A percentile compares a stretch with the other conserved stretches of the same genome.
These are phyloP conservation scores for Schlechtendalia chinensis DNA, from an alignment of 1,140 invertebrate species.

Conservation along the genomic window DNA sequence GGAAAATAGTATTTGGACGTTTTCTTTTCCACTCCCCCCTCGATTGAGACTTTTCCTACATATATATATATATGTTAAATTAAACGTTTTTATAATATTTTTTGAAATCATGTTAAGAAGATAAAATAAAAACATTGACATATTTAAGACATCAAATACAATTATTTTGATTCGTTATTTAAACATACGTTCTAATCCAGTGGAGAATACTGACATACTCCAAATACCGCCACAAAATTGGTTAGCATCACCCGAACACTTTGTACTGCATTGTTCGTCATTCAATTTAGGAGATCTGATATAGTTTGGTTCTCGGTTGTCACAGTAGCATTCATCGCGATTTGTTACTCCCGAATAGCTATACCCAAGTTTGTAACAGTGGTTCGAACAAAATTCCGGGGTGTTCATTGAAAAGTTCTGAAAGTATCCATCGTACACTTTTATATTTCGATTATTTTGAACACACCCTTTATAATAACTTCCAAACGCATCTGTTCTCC, in stretches of 20 bases:
- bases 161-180: too few relatives aligned
- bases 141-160: too few relatives aligned
- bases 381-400: constrained; percentile 26
- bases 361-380: constrained; percentile 46
- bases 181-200: constrained; percentile 38
- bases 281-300: constrained; percentile 7
- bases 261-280: constrained; percentile 50
- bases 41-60: too few relatives aligned
- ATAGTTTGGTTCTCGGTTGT: constrained; percentile 12
- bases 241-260: constrained; percentile 51
- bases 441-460: constrained; percentile 25
- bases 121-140: too few relatives aligned
- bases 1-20: too few relatives aligned
- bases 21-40: too few relatives aligned
- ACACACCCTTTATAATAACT: constrained; percentile 44
- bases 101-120: too few relatives aligned
- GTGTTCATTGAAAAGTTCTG: constrained; percentile 5
- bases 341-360: constrained; percentile 36
- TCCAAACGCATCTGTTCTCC: not conserved
- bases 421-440: constrained; percentile 10
- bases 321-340: constrained; percentile 52
- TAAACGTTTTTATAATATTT: too few relatives aligned
- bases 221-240: constrained; percentile 52
- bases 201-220: constrained; percentile 51
- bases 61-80: too few relatives aligned